phyloP scores from a whole-genome alignment of 2,113 vertebrate species.

The Dipodomys spectabilis region DNA sequence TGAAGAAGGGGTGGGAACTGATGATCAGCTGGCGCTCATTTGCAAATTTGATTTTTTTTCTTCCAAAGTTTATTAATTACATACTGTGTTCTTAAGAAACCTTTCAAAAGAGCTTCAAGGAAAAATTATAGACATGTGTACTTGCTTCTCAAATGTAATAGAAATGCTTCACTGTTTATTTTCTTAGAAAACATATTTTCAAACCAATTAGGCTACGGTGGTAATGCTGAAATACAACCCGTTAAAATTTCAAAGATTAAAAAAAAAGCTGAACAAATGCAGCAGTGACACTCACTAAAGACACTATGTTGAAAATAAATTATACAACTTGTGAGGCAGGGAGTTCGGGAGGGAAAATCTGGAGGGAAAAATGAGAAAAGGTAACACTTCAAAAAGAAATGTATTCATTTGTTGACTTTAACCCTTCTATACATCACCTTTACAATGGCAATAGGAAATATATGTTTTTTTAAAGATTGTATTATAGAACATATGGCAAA shows the following conservation, averaged over 20 bases:
- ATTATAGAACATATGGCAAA: too few relatives aligned
- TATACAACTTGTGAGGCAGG: too few relatives aligned
- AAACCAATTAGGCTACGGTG: neutral
- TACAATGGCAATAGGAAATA: too few relatives aligned
- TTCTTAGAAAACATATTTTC: slow-evolving; percentile 49
- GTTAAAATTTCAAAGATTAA: slow-evolving; percentile 42
- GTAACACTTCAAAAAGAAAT: too few relatives aligned
- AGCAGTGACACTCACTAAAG: too few relatives aligned
- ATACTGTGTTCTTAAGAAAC: slow-evolving; percentile 20
- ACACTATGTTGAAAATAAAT: too few relatives aligned
- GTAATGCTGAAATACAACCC: slow-evolving; percentile 18
- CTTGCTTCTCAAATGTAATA: slow-evolving; percentile 53
- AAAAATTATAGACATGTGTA: slow-evolving; percentile 41
- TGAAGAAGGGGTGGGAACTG: slow-evolving; percentile 41
- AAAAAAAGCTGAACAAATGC: too few relatives aligned
- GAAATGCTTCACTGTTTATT: slow-evolving; percentile 33
- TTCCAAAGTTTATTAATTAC: slow-evolving; percentile 47
- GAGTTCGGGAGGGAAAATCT: too few relatives aligned
- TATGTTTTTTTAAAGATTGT: too few relatives aligned
- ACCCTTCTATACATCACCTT: too few relatives aligned
- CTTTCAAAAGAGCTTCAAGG: slow-evolving; percentile 44
- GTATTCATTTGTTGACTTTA: too few relatives aligned
- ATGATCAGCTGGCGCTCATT: slow-evolving; percentile 24
- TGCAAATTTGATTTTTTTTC: slow-evolving; percentile 13
- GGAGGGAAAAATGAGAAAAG: too few relatives aligned